A percentile compares a stretch with the other conserved stretches of the same genome.
Conservation (phyloP, 2,797 vertebrate species). For the Danio kyathit region DNA sequence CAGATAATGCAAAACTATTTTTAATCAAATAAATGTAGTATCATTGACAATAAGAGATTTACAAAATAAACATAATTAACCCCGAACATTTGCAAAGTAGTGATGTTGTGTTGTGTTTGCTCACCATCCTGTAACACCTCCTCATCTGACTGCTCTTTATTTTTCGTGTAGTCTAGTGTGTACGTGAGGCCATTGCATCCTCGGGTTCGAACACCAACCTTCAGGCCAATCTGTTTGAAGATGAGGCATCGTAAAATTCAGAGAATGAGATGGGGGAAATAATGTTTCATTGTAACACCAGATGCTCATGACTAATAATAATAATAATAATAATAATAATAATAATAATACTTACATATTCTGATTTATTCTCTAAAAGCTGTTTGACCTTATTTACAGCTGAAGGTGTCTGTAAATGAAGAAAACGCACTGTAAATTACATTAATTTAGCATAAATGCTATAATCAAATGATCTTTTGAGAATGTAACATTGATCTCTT, state of each 20-base stretch:
- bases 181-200: conserved; percentile 98
- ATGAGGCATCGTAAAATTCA: neutral
- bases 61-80: neutral
- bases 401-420: conserved; percentile 87
- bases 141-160: conserved; percentile 92
- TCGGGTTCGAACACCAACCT: conserved; percentile 94
- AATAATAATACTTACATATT: conserved; percentile 87
- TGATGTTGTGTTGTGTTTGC: conserved; percentile 25
- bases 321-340: neutral
- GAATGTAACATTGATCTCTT: too few species aligned
- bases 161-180: conserved; percentile 92
- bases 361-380: conserved; percentile 90
- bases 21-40: neutral
- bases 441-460: too few species aligned
- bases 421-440: neutral
- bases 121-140: conserved; percentile 96
- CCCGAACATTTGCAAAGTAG: neutral
- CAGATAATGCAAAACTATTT: too few species aligned
- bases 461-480: neutral
- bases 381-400: conserved; percentile 92
- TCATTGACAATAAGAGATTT: neutral
- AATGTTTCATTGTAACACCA: neutral
- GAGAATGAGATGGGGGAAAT: neutral
- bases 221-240: conserved; percentile 88
- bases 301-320: neutral